Evolutionary conservation across 2,113 vertebrate genomes (phyloP).

Genomic region (Motacilla alba): DNA sequence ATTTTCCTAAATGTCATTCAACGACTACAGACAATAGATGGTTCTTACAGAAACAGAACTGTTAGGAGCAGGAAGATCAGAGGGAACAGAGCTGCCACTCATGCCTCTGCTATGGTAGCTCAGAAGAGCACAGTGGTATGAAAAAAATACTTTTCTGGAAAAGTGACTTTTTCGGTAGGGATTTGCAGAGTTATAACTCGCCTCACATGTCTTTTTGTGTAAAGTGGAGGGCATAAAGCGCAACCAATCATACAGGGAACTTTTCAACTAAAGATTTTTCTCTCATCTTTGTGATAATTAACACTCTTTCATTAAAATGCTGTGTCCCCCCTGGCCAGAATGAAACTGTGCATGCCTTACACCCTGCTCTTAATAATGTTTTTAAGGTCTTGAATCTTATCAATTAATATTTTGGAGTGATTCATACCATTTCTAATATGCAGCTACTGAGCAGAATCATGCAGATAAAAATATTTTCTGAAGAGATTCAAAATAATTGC

Average conservation of each 20-base stretch:
- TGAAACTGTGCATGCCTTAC: not conserved
- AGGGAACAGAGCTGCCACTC: conserved; percentile 43
- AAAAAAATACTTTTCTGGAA: not conserved
- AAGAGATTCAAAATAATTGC: conserved; percentile 68
- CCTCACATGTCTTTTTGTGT: not conserved
- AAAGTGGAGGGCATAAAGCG: not conserved
- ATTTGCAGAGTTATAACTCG: not conserved
- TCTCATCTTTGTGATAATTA: conserved; percentile 39
- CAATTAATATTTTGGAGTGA: conserved; percentile 59
- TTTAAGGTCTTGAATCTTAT: conserved; percentile 52
- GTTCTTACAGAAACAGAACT: not conserved
- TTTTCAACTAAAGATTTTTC: not conserved
- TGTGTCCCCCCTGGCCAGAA: conserved; percentile 2
- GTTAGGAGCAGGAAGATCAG: conserved; percentile 19
- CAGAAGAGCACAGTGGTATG: not conserved
- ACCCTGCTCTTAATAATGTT: conserved; percentile 18
- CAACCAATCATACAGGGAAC: not conserved
- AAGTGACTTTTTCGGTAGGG: conserved; percentile 9
- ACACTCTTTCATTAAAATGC: conserved; percentile 46
- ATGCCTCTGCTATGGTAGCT: not conserved
- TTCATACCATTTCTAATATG: conserved; percentile 34
- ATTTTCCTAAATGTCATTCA: conserved; percentile 48
- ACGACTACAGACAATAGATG: conserved; percentile 6
- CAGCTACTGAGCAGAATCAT: not conserved
- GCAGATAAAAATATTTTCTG: conserved; percentile 52